Evolutionary conservation across 2,888 invertebrate species (phyloP).

Genomic region (Coremacera marginata): DNA sequence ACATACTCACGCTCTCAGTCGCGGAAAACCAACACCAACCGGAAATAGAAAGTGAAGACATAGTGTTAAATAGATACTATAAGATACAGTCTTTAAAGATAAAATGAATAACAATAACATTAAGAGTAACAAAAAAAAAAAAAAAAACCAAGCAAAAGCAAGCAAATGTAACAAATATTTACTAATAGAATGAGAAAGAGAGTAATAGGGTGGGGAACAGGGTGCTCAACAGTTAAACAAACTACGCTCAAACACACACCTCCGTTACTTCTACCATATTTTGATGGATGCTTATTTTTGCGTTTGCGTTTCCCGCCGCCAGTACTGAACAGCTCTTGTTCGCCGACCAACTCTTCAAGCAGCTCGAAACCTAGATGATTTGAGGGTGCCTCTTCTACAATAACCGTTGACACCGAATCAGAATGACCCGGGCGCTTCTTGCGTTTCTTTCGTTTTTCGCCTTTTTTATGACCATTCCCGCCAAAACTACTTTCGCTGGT

Average conservation of each 20-base stretch:
- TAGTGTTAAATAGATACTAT: no score
- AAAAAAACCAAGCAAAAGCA: not conserved
- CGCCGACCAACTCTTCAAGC: conserved; percentile 58
- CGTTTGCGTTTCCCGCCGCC: conserved; percentile 54
- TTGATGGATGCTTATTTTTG: conserved; percentile 64
- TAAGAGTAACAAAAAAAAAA: no score
- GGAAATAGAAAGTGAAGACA: not conserved
- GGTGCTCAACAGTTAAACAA: conserved; percentile 64
- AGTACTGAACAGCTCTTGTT: conserved; percentile 47
- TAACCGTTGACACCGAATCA: conserved; percentile 35
- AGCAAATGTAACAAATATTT: not conserved
- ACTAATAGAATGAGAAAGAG: not conserved
- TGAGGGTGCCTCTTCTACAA: conserved; percentile 51
- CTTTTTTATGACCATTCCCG: conserved; percentile 47
- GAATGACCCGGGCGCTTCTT: conserved; percentile 50
- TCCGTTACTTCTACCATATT: conserved; percentile 70
- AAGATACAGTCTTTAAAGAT: no score
- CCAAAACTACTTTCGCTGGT: conserved; percentile 40
- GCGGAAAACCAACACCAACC: not conserved
- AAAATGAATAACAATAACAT: not conserved
- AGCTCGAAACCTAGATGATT: conserved; percentile 57
- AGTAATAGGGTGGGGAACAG: conserved; percentile 50
- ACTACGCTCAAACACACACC: conserved; percentile 68
- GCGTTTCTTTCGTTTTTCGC: conserved; percentile 60
- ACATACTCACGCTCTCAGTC: not conserved